phyloP scores from a whole-genome alignment of 2,797 vertebrate species.

The Acropternis orthonyx region DNA sequence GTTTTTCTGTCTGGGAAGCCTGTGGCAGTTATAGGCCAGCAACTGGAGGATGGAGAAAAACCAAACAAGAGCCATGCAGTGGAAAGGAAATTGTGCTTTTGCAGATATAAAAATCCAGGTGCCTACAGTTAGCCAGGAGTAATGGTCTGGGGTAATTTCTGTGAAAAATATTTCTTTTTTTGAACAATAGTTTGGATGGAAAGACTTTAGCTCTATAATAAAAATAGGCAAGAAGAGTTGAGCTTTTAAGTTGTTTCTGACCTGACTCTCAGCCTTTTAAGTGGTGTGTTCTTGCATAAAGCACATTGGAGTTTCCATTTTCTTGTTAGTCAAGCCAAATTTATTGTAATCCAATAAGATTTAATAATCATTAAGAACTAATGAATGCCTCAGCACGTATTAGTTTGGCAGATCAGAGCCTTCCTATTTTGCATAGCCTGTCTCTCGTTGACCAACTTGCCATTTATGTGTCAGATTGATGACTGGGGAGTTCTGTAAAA shows the following conservation, averaged over 20 bases:
- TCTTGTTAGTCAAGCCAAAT: conserved; percentile 21
- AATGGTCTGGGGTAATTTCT: not conserved
- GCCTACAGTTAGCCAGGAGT: not conserved
- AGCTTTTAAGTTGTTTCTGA: not conserved
- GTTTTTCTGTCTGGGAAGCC: conserved; percentile 3
- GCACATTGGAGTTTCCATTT: conserved; percentile 7
- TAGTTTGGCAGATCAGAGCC: conserved; percentile 24
- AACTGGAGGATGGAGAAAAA: not conserved
- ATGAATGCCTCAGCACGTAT: conserved; percentile 23
- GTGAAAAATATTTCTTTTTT: not conserved
- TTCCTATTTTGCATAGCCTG: conserved; percentile 11
- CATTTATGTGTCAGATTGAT: conserved; percentile 17
- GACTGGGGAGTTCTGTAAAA: conserved; percentile 27
- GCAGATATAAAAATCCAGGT: conserved; percentile 18
- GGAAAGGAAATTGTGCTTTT: conserved; percentile 8
- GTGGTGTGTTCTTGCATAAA: not conserved
- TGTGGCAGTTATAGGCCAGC: not conserved
- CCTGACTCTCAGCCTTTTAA: not conserved
- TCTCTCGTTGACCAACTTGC: conserved; percentile 20
- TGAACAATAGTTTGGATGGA: not conserved
- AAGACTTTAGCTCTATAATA: not conserved
- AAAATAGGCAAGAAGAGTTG: not conserved
- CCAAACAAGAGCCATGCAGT: not conserved
- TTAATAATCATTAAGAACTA: conserved; percentile 50
- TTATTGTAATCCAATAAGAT: conserved; percentile 45